Base-by-base conservation (phyloP, 2,113 vertebrate species). In the Oreochromis tanganicae region DNA sequence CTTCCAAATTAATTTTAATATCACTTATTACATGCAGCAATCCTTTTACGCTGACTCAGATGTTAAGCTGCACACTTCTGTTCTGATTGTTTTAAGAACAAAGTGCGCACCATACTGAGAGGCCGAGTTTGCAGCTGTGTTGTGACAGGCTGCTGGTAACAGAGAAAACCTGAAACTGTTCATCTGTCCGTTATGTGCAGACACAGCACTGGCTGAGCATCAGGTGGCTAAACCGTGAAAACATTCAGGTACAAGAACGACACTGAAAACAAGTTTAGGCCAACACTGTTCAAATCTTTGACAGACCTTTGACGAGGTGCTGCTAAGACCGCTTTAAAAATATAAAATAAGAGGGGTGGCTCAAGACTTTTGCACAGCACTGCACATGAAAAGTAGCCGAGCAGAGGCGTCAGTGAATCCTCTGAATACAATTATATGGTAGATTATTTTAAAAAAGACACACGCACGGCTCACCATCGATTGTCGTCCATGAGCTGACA, bases 401-500 rank as follows among this genome's bases (percentile, higher is more conserved):
- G 17, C 32, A 1, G 34, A 36, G 61, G 10, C 6, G 4, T n/a
- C 17, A 66, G 61, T 66, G 61, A 68, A 38, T 68, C 17, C 61
- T 68, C 6, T 68, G 34, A 41, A 41, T 2, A 41, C 34, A 41
- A 5, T 21, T 1, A 68, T 0, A 41, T 13, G 19, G 4, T 8
- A 12, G 61, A 21, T 13, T 21, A 21, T 21, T 21, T 68, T 68
- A 5, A 66, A 41, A 68, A 13, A 0, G 11, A 38, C 38, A 48
- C 27, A 6, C 0, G 3, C 21, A 27, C 11, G 7, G 21, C 91
- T 94, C 52, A 99, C 98, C 98, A 99, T 80, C 97, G 97, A 96
- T 97, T 98, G 96, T 97, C 97, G 27, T 97, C 97, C 84, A 96
- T 97, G 2, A 98, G 96, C 86, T 98, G 97, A 5, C 97, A 90